A percentile compares a stretch with the other conserved stretches of the same genome.
These are phyloP conservation scores for Micromussa lordhowensis DNA, from an alignment of 92 coral and sea anemone genomes.

Conservation along the genomic window DNA sequence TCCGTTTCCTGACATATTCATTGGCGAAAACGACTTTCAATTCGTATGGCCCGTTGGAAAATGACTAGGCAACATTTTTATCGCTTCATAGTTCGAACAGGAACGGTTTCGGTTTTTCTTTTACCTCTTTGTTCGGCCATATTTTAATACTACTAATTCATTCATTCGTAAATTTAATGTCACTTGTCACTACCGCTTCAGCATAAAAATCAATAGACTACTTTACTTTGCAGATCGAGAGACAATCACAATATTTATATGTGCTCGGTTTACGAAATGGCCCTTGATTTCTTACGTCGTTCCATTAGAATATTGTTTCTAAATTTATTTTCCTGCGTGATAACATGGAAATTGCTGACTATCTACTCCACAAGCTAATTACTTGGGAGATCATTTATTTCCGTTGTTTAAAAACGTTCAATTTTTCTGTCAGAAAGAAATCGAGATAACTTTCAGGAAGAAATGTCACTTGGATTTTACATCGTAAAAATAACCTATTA, in stretches of 20 bases:
- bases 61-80: neutral
- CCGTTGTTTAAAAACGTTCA: slow-evolving; percentile 12
- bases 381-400: neutral
- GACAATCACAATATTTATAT: neutral
- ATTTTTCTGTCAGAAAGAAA: neutral
- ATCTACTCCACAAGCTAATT: neutral
- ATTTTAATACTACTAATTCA: neutral
- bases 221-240: neutral
- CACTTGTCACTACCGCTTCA: slow-evolving; percentile 3
- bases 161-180: neutral
- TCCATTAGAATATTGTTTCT: slow-evolving; percentile 16
- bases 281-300: slow-evolving; percentile 3
- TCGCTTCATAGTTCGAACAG: neutral
- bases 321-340: neutral
- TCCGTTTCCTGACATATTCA: slow-evolving; percentile 11
- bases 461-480: neutral
- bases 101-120: neutral
- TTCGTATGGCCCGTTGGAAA: neutral
- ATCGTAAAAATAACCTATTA: neutral
- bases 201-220: slow-evolving; percentile 1
- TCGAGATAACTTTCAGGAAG: slow-evolving; percentile 4
- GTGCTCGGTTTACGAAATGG: neutral
- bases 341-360: slow-evolving; percentile 2
- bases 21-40: neutral
- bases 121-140: neutral